These are phyloP conservation scores for Diadegma fenestrale DNA, from an alignment of 2,888 invertebrate species.

Conservation along the genomic window DNA sequence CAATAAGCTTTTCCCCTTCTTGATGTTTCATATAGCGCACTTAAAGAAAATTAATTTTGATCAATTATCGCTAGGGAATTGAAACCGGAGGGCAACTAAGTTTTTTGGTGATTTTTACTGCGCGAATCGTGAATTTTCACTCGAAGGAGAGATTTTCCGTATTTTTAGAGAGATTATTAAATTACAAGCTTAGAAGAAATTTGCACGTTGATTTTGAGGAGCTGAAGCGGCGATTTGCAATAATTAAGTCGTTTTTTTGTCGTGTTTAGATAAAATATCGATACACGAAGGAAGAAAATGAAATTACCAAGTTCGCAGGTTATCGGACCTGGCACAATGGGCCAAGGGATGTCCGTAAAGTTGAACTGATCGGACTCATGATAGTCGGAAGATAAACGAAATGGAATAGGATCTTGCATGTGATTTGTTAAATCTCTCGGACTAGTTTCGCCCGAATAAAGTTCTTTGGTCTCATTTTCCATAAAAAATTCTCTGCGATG, in stretches of 20 bases:
- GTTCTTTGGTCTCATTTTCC: background rate
- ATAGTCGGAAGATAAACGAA: background rate
- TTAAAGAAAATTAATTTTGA: too few species aligned
- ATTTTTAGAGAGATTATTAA: too few species aligned
- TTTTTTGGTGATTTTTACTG: too few species aligned
- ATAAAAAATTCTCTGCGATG: background rate
- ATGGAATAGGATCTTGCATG: background rate
- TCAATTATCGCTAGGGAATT: too few species aligned
- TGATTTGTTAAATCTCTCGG: background rate
- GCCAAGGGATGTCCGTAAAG: slow-evolving; percentile 56
- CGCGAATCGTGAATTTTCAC: too few species aligned
- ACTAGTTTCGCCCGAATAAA: background rate
- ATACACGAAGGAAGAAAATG: background rate
- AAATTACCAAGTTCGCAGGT: slow-evolving; percentile 53
- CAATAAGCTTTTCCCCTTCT: too few species aligned
- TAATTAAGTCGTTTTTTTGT: background rate
- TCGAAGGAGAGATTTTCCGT: too few species aligned
- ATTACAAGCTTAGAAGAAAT: background rate
- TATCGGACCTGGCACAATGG: slow-evolving; percentile 63
- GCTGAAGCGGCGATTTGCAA: background rate
- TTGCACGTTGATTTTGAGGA: background rate
- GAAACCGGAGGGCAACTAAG: too few species aligned
- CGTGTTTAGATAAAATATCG: background rate
- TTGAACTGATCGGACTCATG: background rate
- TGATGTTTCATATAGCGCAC: too few species aligned